Evolutionary conservation across 2,113 vertebrate genomes (phyloP), one percentile per base, ranked within the genome.

Genomic region (Tretioscincus oriximinensis): DNA sequence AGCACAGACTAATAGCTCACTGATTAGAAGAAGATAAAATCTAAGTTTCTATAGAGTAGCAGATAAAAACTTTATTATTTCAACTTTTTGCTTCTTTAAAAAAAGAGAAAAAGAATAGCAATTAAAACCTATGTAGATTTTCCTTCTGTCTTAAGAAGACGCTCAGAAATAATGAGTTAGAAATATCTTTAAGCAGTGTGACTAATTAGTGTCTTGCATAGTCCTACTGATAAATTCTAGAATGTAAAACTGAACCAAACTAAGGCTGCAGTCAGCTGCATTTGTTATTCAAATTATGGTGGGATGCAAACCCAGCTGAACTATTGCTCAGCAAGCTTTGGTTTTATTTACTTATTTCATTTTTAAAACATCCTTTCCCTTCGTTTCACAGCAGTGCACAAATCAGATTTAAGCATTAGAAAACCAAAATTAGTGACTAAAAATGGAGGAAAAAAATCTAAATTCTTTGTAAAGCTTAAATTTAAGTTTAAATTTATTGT

Each of bases 1-100:
- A 0, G 83, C 87, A 63, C 82, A 18, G 26, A 85, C 82, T 77
- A 81, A 78, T 77, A 82, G 84, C 88, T 83, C 88, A 85, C 82
- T 81, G 90, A 84, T 81, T 22, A 20, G 0, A 81, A 87, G 88
- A 76, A 90, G 63, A 28, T 70, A 18, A 63, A 70, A 24, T 51
- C 54, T 75, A 29, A 47, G 58, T 14, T 35, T 54, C 70, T 67
- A 67, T 49, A 47, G 22, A 26, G 47, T 16, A 73, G 45, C 12
- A 54, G 61, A 67, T 61, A 41, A 54, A 68, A 11, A 18, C 54
- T 78, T 54, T 58, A 35, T 28, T 29, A 82, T 20, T 35, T 45
- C 54, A 76, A n/a, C 26, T 88, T 51, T 21, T 58, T 2, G 0
- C 64, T 18, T 58, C n/a, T n/a, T 58, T 18, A 18, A 18, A 18